Evolutionary conservation across 2,888 invertebrate genomes (phyloP).

Genomic region (Aleiodes leptofemur): DNA sequence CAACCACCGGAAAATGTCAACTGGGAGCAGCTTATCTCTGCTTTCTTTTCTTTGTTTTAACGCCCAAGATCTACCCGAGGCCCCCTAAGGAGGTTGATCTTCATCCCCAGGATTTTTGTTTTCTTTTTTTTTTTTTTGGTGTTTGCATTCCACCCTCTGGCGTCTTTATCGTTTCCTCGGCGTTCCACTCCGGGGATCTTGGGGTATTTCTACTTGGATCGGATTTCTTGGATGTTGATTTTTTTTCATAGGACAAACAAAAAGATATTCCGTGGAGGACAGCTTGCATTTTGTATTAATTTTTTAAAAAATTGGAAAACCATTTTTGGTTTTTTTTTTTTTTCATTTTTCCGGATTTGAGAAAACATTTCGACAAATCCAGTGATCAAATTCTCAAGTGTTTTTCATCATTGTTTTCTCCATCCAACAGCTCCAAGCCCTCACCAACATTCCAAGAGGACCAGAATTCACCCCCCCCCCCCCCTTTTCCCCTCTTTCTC

Average conservation of each 20-base stretch:
- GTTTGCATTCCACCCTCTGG: constrained; percentile 46
- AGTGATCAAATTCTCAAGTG: constrained; percentile 58
- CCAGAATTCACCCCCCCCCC: constrained; percentile 12
- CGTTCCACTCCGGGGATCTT: constrained; percentile 46
- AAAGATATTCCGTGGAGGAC: no score
- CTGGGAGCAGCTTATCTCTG: constrained; percentile 68
- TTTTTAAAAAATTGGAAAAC: no score
- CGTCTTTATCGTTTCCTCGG: constrained; percentile 45
- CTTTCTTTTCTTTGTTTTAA: constrained; percentile 67
- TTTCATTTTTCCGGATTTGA: not conserved
- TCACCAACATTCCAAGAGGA: not conserved
- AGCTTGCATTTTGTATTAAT: no score
- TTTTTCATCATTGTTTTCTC: constrained; percentile 62
- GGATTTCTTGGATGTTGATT: constrained; percentile 9
- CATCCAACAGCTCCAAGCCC: not conserved
- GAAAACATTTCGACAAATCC: not conserved
- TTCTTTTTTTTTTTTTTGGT: constrained; percentile 6
- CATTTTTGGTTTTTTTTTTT: no score
- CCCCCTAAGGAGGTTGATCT: constrained; percentile 41
- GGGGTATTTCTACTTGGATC: not conserved
- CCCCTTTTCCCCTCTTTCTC: constrained; percentile 7
- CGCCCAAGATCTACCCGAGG: constrained; percentile 41
- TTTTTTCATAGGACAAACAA: not conserved
- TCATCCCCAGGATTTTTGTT: constrained; percentile 30
- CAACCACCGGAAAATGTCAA: constrained; percentile 75